phyloP scores from a whole-genome alignment of 2,113 vertebrate genomes.

The Gymnarchus niloticus region DNA sequence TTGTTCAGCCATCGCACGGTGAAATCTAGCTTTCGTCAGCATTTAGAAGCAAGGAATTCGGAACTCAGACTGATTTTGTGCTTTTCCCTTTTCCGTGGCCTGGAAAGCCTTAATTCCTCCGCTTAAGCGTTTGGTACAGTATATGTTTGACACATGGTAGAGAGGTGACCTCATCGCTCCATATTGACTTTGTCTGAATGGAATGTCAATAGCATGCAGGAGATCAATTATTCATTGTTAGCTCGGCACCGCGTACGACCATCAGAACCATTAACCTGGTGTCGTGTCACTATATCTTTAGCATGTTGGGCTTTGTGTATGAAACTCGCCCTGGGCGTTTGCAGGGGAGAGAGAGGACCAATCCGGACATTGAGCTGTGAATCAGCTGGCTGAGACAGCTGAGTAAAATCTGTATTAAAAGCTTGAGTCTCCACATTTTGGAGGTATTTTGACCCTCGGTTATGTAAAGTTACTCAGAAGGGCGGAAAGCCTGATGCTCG shows the following conservation, averaged over 20 bases:
- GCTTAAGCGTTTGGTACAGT: neutral
- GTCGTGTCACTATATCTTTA: neutral
- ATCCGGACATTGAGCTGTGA: neutral
- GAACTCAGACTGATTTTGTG: neutral
- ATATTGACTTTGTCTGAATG: slow-evolving; percentile 14
- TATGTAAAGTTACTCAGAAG: neutral
- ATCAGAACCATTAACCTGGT: slow-evolving; percentile 8
- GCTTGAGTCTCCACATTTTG: neutral
- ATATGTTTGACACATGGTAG: neutral
- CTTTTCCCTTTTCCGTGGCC: neutral
- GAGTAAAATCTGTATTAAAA: neutral
- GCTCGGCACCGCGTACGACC: neutral
- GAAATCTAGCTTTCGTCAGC: neutral
- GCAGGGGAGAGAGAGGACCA: neutral
- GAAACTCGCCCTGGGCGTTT: neutral
- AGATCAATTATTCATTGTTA: slow-evolving; percentile 19
- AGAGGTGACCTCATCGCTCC: slow-evolving; percentile 12
- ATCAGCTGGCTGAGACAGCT: neutral
- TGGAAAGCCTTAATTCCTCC: neutral
- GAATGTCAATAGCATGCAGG: neutral
- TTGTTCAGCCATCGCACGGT: too few relatives aligned
- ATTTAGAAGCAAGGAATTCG: neutral
- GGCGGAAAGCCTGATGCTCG: neutral
- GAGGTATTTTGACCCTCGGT: neutral
- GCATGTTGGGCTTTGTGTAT: too few relatives aligned